Evolutionary conservation across 2,888 invertebrate genomes (phyloP).

Genomic region (Corbicula japonica): DNA sequence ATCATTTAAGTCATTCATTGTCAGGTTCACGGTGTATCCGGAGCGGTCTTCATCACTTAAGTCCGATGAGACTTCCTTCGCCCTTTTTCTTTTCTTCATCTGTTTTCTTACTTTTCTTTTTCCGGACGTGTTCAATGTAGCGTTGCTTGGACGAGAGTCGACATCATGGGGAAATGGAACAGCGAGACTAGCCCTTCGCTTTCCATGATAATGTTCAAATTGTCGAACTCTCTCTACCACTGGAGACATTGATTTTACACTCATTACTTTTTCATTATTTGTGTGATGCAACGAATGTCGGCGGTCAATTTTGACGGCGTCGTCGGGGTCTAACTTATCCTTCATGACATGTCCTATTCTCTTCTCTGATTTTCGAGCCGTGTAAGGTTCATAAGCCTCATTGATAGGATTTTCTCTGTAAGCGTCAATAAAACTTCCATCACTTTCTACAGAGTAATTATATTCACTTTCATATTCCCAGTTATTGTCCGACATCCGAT

Average conservation of each 20-base stretch:
- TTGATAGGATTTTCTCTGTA: slow-evolving; percentile 30
- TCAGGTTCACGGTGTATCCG: slow-evolving; percentile 53
- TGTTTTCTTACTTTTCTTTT: slow-evolving; percentile 40
- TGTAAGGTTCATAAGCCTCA: background rate
- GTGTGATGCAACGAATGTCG: too few relatives aligned
- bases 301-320: too few relatives aligned
- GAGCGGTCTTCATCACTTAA: slow-evolving; percentile 43
- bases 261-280: too few relatives aligned
- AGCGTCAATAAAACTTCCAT: slow-evolving; percentile 46
- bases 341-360: slow-evolving; percentile 35
- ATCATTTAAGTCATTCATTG: slow-evolving; percentile 57
- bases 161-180: background rate
- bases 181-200: slow-evolving; percentile 27
- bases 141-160: background rate
- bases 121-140: slow-evolving; percentile 2
- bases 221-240: slow-evolving; percentile 21
- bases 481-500: slow-evolving; percentile 9
- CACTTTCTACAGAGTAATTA: slow-evolving; percentile 51
- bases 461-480: slow-evolving; percentile 63
- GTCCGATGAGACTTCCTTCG: slow-evolving; percentile 24
- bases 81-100: slow-evolving; percentile 31
- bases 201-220: slow-evolving; percentile 31
- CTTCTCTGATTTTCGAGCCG: slow-evolving; percentile 37
- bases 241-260: slow-evolving; percentile 5
- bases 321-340: background rate